Conservation (phyloP, 2,113 vertebrate genomes). For the Stomatorhinus ivindoensis region DNA sequence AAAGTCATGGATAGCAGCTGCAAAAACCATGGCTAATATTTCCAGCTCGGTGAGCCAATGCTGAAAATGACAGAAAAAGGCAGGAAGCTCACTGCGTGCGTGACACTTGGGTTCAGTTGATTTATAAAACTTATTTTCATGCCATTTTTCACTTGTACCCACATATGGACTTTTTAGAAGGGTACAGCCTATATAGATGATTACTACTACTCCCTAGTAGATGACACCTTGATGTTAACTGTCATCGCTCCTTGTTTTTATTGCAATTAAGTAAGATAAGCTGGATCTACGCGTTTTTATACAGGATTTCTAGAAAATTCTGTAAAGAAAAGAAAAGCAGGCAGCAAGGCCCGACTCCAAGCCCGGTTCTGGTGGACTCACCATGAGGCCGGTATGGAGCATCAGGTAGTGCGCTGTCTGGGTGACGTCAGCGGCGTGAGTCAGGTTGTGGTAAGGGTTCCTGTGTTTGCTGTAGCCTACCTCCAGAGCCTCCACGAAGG, state of each 20-base stretch:
- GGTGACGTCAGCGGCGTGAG: slow-evolving; percentile 93
- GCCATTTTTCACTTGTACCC: not conserved
- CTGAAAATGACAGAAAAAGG: slow-evolving; percentile 48
- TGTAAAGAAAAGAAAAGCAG: not conserved
- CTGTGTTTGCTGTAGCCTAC: slow-evolving; percentile 93
- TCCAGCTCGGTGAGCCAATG: slow-evolving; percentile 99
- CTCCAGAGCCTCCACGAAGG: slow-evolving; percentile 92
- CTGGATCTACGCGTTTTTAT: not conserved
- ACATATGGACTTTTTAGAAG: not conserved
- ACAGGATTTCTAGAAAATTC: not conserved
- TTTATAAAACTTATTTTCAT: not conserved
- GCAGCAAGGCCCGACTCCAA: not conserved
- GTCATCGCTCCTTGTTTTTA: not conserved
- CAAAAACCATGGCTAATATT: slow-evolving; percentile 97
- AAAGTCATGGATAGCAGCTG: slow-evolving; percentile 94
- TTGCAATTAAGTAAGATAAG: not conserved
- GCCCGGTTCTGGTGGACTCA: slow-evolving; percentile 50
- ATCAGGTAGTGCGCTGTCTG: slow-evolving; percentile 97
- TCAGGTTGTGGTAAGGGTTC: slow-evolving; percentile 96
- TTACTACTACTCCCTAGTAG: not conserved
- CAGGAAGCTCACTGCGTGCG: not conserved
- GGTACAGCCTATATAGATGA: not conserved
- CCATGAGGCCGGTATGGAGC: slow-evolving; percentile 93
- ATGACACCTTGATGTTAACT: not conserved
- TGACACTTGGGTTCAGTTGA: not conserved